phyloP scores from a whole-genome alignment of 2,113 vertebrate species.

The Ctenomys sociabilis region DNA sequence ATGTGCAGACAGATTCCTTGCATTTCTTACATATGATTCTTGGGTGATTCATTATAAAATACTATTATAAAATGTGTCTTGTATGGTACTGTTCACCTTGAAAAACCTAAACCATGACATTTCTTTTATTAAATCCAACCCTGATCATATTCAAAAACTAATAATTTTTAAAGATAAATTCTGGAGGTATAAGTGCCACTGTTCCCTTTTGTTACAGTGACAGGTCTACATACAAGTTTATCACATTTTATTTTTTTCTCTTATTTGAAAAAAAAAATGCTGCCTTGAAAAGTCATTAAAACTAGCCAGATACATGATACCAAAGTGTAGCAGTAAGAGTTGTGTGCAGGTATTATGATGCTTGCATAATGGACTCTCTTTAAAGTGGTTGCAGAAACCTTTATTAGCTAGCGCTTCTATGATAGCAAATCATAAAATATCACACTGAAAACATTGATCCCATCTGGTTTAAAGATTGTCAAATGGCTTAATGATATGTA shows the following conservation, averaged over 20 bases:
- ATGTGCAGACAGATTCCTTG: no score
- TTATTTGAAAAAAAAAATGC: slow-evolving; percentile 47
- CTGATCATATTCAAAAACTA: slow-evolving; percentile 51
- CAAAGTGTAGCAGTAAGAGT: slow-evolving; percentile 61
- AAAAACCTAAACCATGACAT: no score
- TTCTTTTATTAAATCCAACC: background rate
- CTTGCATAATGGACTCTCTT: slow-evolving; percentile 71
- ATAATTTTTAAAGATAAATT: slow-evolving; percentile 41
- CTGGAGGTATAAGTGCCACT: background rate
- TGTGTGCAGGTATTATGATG: slow-evolving; percentile 71
- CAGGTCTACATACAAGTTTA: background rate
- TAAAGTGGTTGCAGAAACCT: slow-evolving; percentile 70
- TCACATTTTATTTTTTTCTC: slow-evolving; percentile 45
- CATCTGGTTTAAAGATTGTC: slow-evolving; percentile 68
- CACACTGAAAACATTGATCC: slow-evolving; percentile 67
- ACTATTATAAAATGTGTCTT: no score
- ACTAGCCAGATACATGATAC: slow-evolving; percentile 16
- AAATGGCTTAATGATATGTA: slow-evolving; percentile 57
- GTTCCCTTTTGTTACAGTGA: background rate
- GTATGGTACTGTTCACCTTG: no score
- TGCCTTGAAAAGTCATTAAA: slow-evolving; percentile 50
- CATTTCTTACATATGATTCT: no score
- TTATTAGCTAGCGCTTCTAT: slow-evolving; percentile 67
- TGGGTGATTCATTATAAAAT: no score
- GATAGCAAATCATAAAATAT: slow-evolving; percentile 56